Evolutionary conservation across 1,140 invertebrate species (phyloP).

Genomic region (Drosophila guanche): DNA sequence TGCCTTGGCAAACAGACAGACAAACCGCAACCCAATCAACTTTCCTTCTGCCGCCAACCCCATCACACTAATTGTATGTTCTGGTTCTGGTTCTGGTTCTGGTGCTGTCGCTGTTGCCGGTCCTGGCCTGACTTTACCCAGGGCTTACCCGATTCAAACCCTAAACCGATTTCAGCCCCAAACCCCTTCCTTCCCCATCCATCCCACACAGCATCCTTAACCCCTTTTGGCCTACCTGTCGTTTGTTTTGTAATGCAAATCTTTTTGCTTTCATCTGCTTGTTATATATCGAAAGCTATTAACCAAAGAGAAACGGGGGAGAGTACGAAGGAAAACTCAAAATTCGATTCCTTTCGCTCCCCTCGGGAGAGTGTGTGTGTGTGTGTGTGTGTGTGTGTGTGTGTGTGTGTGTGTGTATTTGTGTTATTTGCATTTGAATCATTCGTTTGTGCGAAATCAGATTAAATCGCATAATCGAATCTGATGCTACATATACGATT

Average conservation of each 20-base stretch:
- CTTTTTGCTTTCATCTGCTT: conserved; percentile 79
- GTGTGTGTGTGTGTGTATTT: conserved; percentile 33
- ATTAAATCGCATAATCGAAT: conserved; percentile 82
- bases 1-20: conserved; percentile 46
- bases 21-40: conserved; percentile 60
- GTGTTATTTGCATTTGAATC: conserved; percentile 79
- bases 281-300: conserved; percentile 80
- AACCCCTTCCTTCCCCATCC: neutral
- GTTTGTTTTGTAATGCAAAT: conserved; percentile 79
- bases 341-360: conserved; percentile 59
- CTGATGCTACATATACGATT: conserved; percentile 59
- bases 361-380: conserved; percentile 20
- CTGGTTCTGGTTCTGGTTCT: neutral
- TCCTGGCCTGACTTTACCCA: conserved; percentile 30
- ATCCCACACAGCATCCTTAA: no score
- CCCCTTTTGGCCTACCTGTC: conserved; percentile 56
- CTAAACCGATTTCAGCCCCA: conserved; percentile 12
- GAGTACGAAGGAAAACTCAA: conserved; percentile 24
- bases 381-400: conserved; percentile 16
- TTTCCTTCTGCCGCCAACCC: conserved; percentile 43
- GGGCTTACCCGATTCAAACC: conserved; percentile 12
- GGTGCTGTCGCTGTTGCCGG: no score
- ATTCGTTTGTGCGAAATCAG: conserved; percentile 82
- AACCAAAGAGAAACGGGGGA: conserved; percentile 45
- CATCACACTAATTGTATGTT: conserved; percentile 61